phyloP scores from a whole-genome alignment of 2,888 invertebrate genomes.

The Cyrtodaria siliqua region DNA sequence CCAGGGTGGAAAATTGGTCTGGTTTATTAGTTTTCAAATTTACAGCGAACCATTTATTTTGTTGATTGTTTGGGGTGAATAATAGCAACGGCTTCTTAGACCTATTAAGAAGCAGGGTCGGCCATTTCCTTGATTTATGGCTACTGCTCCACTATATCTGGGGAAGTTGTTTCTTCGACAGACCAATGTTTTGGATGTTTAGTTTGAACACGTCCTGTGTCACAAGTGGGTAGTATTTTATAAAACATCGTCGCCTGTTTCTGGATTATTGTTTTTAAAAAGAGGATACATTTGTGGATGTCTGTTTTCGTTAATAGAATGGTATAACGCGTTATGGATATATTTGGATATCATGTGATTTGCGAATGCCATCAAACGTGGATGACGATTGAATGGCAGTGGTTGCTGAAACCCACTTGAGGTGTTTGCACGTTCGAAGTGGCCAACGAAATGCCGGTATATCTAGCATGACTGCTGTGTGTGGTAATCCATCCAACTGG shows the following conservation, averaged over 20 bases:
- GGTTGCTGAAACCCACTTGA: neutral
- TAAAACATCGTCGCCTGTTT: too few species aligned
- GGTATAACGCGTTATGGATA: too few species aligned
- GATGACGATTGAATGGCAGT: neutral
- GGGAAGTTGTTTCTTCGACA: slow-evolving; percentile 13
- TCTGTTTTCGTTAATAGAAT: too few species aligned
- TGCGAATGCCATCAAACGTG: too few species aligned
- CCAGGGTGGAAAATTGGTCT: slow-evolving; percentile 26
- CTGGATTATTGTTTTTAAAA: too few species aligned
- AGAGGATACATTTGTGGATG: too few species aligned
- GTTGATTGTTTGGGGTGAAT: slow-evolving; percentile 61
- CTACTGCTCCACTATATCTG: slow-evolving; percentile 47
- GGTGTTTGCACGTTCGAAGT: too few species aligned
- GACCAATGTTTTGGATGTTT: neutral
- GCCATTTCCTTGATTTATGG: slow-evolving; percentile 66
- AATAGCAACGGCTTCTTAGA: slow-evolving; percentile 44
- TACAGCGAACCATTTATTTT: slow-evolving; percentile 64
- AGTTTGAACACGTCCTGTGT: slow-evolving; percentile 9
- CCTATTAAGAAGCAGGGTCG: slow-evolving; percentile 54
- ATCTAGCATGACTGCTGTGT: too few species aligned
- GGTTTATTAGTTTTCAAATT: slow-evolving; percentile 63
- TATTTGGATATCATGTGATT: too few species aligned
- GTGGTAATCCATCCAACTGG: too few species aligned
- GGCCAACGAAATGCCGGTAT: too few species aligned
- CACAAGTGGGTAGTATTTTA: too few species aligned